phyloP scores from a whole-genome alignment of 2,888 invertebrate species.

The Geotrupes spiniger region DNA sequence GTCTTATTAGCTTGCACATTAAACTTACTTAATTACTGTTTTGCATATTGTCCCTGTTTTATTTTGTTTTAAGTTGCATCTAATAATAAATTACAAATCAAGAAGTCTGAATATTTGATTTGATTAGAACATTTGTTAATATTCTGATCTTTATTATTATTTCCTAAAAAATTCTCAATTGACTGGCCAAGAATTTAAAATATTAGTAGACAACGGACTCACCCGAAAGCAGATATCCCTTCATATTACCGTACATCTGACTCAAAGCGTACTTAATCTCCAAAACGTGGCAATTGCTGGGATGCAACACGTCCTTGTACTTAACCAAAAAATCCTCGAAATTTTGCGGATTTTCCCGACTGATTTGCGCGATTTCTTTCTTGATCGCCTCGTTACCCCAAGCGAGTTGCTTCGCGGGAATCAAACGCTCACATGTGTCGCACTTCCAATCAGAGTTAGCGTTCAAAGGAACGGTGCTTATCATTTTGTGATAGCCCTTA shows the following conservation, averaged over 20 bases:
- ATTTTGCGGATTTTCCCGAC: conserved; percentile 54
- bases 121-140: too few relatives aligned
- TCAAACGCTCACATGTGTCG: conserved; percentile 59
- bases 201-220: conserved; percentile 27
- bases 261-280: conserved; percentile 67
- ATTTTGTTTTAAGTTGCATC: too few relatives aligned
- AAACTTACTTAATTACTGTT: too few relatives aligned
- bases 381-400: conserved; percentile 62
- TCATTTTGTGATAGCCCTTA: conserved; percentile 51
- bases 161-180: too few relatives aligned
- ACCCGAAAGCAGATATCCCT: conserved; percentile 59
- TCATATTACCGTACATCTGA: conserved; percentile 65
- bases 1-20: too few relatives aligned
- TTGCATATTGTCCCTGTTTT: too few relatives aligned
- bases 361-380: conserved; percentile 57
- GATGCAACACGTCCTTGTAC: conserved; percentile 62
- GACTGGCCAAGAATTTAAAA: too few relatives aligned
- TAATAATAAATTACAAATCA: too few relatives aligned
- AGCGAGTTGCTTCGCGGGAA: conserved; percentile 58
- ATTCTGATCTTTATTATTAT: too few relatives aligned
- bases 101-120: too few relatives aligned
- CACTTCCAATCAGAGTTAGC: conserved; percentile 63
- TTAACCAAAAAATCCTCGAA: conserved; percentile 64
- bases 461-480: conserved; percentile 61
- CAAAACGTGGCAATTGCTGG: conserved; percentile 64